A percentile compares a stretch with the other conserved stretches of the same genome.
Evolutionary conservation across 2,797 vertebrate genomes (phyloP).

Genomic region (Taeniopygia guttata): DNA sequence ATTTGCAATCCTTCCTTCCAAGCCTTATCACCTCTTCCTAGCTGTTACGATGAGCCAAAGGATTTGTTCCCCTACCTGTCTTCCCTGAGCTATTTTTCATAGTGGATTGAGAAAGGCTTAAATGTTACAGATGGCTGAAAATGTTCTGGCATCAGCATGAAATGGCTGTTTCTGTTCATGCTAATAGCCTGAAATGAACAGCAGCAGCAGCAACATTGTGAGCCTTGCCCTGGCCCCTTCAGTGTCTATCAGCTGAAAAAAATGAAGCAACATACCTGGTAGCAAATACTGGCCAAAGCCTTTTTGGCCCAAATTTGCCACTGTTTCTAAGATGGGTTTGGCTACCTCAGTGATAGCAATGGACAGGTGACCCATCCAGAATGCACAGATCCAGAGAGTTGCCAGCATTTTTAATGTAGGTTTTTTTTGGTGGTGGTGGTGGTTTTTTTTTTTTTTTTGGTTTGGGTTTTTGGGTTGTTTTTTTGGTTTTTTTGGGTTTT

Average conservation of each 20-base stretch:
- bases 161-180: background rate
- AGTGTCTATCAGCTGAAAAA: background rate
- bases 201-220: background rate
- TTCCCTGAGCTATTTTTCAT: background rate
- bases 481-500: background rate
- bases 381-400: background rate
- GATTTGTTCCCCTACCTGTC: conserved; percentile 15
- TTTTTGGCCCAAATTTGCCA: background rate
- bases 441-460: too few species aligned
- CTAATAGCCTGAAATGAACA: background rate
- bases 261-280: background rate
- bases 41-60: background rate
- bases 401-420: background rate
- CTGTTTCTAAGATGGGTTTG: background rate
- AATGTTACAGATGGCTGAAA: conserved; percentile 26
- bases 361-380: background rate
- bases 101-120: conserved; percentile 4
- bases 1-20: background rate
- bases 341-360: background rate
- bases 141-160: background rate
- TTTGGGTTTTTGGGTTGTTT: background rate
- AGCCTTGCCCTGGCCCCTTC: background rate
- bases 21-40: background rate
- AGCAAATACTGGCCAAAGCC: background rate
- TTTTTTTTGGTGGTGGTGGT: too few species aligned